phyloP scores from a whole-genome alignment of 2,888 invertebrate genomes.

The Hedychridium roseum region DNA sequence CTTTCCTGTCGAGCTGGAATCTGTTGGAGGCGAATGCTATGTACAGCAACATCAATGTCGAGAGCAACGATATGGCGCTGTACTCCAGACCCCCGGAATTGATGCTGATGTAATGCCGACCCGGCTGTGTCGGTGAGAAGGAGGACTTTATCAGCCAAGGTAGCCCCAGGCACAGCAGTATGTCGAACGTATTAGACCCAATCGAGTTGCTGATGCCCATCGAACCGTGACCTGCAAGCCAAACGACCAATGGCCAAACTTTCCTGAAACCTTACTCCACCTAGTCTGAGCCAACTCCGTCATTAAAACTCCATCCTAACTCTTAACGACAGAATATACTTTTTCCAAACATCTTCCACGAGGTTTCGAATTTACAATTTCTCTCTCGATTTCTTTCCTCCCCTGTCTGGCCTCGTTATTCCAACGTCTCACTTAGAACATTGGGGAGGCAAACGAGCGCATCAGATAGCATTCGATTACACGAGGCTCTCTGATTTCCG shows the following conservation, averaged over 20 bases:
- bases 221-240: conserved; percentile 78
- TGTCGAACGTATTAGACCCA: conserved; percentile 90
- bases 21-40: conserved; percentile 85
- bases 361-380: conserved; percentile 21
- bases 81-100: conserved; percentile 92
- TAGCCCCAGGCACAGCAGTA: conserved; percentile 83
- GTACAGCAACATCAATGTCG: conserved; percentile 85
- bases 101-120: conserved; percentile 84
- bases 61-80: conserved; percentile 87
- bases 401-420: too few relatives aligned
- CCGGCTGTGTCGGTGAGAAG: conserved; percentile 80
- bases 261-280: too few relatives aligned
- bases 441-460: too few relatives aligned
- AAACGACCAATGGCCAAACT: too few relatives aligned
- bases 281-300: too few relatives aligned
- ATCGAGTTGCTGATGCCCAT: conserved; percentile 94
- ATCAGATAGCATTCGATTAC: too few relatives aligned
- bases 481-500: too few relatives aligned
- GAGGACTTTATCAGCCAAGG: conserved; percentile 91
- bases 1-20: conserved; percentile 85
- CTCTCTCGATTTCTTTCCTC: too few relatives aligned
- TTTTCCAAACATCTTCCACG: neutral
- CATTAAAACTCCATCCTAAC: too few relatives aligned
- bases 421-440: too few relatives aligned
- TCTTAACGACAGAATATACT: too few relatives aligned